These are phyloP conservation scores for Clunio marinus DNA, from an alignment of 2,888 invertebrate genomes.

Conservation along the genomic window DNA sequence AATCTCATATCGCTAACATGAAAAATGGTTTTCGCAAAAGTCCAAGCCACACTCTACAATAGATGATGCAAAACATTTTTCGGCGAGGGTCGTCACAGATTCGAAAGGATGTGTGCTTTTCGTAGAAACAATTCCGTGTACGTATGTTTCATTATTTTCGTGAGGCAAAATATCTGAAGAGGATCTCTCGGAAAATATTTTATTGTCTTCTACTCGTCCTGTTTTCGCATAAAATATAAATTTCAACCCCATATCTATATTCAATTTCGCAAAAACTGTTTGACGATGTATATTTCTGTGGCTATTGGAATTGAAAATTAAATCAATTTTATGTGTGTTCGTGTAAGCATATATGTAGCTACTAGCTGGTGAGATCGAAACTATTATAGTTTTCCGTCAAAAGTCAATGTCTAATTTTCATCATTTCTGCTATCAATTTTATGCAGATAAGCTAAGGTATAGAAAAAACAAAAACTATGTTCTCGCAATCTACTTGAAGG, in stretches of 20 bases:
- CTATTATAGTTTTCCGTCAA: conserved; percentile 24
- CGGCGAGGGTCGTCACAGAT: conserved; percentile 20
- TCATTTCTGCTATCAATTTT: too few species aligned
- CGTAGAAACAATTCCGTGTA: background rate
- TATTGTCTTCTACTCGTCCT: conserved; percentile 31
- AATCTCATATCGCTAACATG: conserved; percentile 25
- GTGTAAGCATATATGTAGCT: background rate
- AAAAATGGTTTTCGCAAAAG: conserved; percentile 30
- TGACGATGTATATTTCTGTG: conserved; percentile 34
- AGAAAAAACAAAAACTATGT: conserved; percentile 5
- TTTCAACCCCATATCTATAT: conserved; percentile 24
- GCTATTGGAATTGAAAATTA: conserved; percentile 36
- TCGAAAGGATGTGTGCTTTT: conserved; percentile 11
- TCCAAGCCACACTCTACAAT: conserved; percentile 19
- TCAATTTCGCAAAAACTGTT: conserved; percentile 37
- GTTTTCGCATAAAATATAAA: conserved; percentile 14
- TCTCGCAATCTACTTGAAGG: background rate
- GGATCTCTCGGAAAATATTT: conserved; percentile 30
- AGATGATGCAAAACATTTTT: conserved; percentile 17
- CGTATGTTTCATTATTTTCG: conserved; percentile 11
- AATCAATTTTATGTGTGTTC: conserved; percentile 28
- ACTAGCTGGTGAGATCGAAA: background rate
- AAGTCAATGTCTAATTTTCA: too few species aligned
- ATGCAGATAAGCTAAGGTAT: background rate
- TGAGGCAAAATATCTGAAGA: conserved; percentile 20